A percentile compares a stretch with the other conserved stretches of the same genome.
Evolutionary conservation across 2,888 invertebrate species (phyloP).

Genomic region (Iphiclides podalirius): DNA sequence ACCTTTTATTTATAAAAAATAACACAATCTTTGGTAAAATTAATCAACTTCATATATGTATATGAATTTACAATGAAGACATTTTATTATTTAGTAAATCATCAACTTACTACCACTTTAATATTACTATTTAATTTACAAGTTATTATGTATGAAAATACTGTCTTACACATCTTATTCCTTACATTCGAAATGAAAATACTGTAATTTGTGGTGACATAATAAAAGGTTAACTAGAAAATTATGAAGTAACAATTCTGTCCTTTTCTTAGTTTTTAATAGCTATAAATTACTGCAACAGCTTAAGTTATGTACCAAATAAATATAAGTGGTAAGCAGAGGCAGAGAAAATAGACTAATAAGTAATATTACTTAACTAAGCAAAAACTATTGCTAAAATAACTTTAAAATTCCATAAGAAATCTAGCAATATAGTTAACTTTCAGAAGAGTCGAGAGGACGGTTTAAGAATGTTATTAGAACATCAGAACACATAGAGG

Average conservation of each 20-base stretch:
- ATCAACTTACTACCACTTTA: slow-evolving; percentile 1
- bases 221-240: neutral
- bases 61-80: neutral
- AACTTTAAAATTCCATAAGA: neutral
- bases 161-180: slow-evolving; percentile 11
- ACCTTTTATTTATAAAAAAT: slow-evolving; percentile 9
- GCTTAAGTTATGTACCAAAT: too few relatives aligned
- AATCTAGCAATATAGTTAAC: slow-evolving; percentile 5
- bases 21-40: slow-evolving; percentile 22
- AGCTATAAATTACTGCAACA: neutral
- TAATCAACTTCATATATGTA: neutral
- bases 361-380: neutral
- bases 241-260: neutral
- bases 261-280: neutral
- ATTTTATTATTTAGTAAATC: slow-evolving; percentile 2
- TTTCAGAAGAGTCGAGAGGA: slow-evolving; percentile 16
- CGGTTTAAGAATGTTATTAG: slow-evolving; percentile 12
- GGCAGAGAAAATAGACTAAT: neutral
- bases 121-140: neutral
- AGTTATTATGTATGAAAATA: slow-evolving; percentile 21
- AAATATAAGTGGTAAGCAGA: too few relatives aligned
- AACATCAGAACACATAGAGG: slow-evolving; percentile 7
- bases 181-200: neutral
- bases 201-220: slow-evolving; percentile 14
- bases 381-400: neutral